These are phyloP conservation scores for Sebastes cheni DNA, from an alignment of 2,797 vertebrate genomes.

Conservation along the genomic window DNA sequence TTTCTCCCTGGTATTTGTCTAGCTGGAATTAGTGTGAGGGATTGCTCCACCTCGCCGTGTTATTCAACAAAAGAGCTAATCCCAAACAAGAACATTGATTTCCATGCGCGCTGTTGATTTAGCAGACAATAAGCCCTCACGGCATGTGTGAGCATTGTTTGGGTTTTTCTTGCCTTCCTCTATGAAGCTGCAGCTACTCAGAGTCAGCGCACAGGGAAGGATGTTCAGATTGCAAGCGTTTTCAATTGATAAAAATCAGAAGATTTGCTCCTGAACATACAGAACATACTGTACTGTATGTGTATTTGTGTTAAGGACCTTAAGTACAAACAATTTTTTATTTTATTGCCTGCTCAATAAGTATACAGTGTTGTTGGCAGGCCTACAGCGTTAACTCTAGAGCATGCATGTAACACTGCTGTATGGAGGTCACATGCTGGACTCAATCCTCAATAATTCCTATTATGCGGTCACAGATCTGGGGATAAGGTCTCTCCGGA, in stretches of 20 bases:
- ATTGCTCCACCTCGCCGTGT: conserved; percentile 6
- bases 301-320: background rate
- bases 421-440: conserved; percentile 74
- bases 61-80: conserved; percentile 35
- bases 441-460: conserved; percentile 78
- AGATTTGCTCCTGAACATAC: background rate
- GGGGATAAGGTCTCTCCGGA: conserved; percentile 62
- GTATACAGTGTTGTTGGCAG: background rate
- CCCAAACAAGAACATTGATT: conserved; percentile 34
- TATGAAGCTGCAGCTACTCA: background rate
- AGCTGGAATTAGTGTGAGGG: conserved; percentile 1
- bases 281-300: background rate
- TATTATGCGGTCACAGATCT: conserved; percentile 60
- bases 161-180: background rate
- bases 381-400: background rate
- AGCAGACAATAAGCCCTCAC: background rate
- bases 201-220: background rate
- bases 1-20: background rate
- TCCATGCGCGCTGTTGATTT: conserved; percentile 4
- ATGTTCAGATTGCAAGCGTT: background rate
- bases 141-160: background rate
- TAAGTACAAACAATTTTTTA: background rate
- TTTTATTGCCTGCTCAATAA: background rate
- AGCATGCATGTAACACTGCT: conserved; percentile 15
- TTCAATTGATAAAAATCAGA: background rate